A percentile compares a stretch with the other conserved stretches of the same genome.
Conservation (phyloP, 2,797 vertebrate species). For the Petrocephalus sullivani region DNA sequence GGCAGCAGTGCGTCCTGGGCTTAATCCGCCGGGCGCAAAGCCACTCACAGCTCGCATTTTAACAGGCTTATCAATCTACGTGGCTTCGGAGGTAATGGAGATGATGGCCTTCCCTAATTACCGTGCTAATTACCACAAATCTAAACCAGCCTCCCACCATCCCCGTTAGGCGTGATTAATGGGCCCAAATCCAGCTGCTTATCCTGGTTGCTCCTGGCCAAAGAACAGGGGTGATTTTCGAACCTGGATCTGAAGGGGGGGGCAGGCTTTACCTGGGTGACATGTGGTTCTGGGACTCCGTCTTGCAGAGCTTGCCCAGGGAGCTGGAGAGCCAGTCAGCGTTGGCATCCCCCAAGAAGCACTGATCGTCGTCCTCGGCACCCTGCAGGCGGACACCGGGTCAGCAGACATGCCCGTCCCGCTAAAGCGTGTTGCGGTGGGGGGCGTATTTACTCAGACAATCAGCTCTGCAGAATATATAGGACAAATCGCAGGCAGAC, state of each 20-base stretch:
- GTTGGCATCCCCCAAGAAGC: constrained; percentile 49
- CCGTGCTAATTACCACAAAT: neutral
- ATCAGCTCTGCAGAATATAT: neutral
- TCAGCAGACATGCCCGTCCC: neutral
- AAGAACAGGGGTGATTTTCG: neutral
- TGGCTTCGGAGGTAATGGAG: neutral
- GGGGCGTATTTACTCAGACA: too few relatives aligned
- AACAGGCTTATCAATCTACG: neutral
- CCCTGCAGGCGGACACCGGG: constrained; percentile 47
- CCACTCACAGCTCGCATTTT: neutral
- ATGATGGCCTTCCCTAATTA: neutral
- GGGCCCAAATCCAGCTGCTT: neutral
- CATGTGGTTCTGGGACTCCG: constrained; percentile 75
- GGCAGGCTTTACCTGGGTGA: constrained; percentile 65
- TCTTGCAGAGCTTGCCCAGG: constrained; percentile 70
- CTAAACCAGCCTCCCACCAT: neutral
- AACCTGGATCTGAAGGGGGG: neutral
- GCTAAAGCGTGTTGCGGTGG: neutral
- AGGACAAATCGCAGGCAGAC: neutral
- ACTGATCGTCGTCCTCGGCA: constrained; percentile 52
- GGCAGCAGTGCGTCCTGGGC: neutral
- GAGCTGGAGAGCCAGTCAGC: constrained; percentile 61
- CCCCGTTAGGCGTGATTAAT: neutral
- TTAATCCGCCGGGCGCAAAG: neutral
- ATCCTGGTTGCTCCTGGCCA: neutral